Evolutionary conservation across 2,888 invertebrate species (phyloP), one percentile per base, ranked within the genome.

Genomic region (Seira sanloemensis): DNA sequence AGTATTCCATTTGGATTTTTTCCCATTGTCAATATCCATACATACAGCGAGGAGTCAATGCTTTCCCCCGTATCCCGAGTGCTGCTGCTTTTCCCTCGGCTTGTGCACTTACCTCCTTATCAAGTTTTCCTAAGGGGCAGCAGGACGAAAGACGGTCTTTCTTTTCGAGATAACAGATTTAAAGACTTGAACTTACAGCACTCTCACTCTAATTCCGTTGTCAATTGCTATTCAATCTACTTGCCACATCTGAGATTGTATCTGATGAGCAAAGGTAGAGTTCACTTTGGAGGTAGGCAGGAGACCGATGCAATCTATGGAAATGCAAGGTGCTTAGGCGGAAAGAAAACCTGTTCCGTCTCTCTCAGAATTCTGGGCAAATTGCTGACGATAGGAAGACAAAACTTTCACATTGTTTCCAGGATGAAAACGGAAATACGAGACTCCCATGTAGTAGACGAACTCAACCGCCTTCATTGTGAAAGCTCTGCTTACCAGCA

Each of bases 141-240:
- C 19, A 21, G 21, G 4, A 12, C 21, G 12, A 62, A 62, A 62
- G 62, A 62, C 62, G 58, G n/a, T n/a, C n/a, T 58, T 62, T 2
- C 19, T 9, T 62, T 62, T 4, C 19, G 62, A n/a, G n/a, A 62
- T 62, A 62, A 23, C 62, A 62, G 16, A 21, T 62, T 21, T 9
- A n/a, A n/a, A 2, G 62, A 21, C 62, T 62, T 50, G 50, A 50
- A 50, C 50, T 50, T 50, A 50, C 1, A 50, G 50, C 12, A 50
- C 50, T 50, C 50, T 50, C 50, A n/a, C 21, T 23, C 62, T 62
- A 62, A 62, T 74, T 37, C 78, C 58, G n/a, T 37, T 58, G 78
- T 71, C 78, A 71, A 72, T 78, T 78, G 78, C 62, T 23, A 72
- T 78, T 72, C 72, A 78, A 78, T 78, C 72, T 54, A 77, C 62